These are phyloP conservation scores for Crioceris asparagi DNA, from an alignment of 2,888 invertebrate genomes.

Conservation along the genomic window DNA sequence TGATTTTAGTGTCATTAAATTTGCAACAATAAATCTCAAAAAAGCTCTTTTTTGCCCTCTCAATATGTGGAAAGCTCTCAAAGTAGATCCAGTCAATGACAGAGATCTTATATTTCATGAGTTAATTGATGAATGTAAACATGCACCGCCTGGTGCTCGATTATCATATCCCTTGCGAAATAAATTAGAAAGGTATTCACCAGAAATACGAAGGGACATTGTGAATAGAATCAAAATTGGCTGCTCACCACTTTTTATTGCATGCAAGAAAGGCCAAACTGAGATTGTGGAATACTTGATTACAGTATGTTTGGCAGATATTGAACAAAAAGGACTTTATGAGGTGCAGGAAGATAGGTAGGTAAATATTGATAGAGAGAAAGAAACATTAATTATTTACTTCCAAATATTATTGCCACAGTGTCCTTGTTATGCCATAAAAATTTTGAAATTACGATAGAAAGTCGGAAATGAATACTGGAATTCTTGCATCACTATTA, in stretches of 20 bases:
- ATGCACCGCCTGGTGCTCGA: slow-evolving; percentile 57
- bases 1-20: too few relatives aligned
- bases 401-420: background rate
- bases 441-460: background rate
- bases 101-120: slow-evolving; percentile 48
- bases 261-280: slow-evolving; percentile 66
- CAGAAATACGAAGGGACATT: slow-evolving; percentile 53
- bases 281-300: slow-evolving; percentile 81
- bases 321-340: slow-evolving; percentile 77
- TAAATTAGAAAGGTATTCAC: slow-evolving; percentile 47
- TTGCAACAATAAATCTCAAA: too few relatives aligned
- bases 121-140: slow-evolving; percentile 54
- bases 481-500: too few relatives aligned
- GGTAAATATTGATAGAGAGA: slow-evolving; percentile 4
- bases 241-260: slow-evolving; percentile 72
- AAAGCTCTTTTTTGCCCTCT: too few relatives aligned
- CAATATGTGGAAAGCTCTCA: slow-evolving; percentile 32
- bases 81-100: slow-evolving; percentile 31
- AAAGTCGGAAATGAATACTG: background rate
- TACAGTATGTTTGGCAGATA: slow-evolving; percentile 67
- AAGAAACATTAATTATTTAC: too few relatives aligned
- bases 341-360: slow-evolving; percentile 72
- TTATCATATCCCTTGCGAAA: slow-evolving; percentile 45
- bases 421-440: background rate
- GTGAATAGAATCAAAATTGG: slow-evolving; percentile 60